Evolutionary conservation across 2,113 vertebrate species (phyloP).

Genomic region (Pygoscelis adeliae): DNA sequence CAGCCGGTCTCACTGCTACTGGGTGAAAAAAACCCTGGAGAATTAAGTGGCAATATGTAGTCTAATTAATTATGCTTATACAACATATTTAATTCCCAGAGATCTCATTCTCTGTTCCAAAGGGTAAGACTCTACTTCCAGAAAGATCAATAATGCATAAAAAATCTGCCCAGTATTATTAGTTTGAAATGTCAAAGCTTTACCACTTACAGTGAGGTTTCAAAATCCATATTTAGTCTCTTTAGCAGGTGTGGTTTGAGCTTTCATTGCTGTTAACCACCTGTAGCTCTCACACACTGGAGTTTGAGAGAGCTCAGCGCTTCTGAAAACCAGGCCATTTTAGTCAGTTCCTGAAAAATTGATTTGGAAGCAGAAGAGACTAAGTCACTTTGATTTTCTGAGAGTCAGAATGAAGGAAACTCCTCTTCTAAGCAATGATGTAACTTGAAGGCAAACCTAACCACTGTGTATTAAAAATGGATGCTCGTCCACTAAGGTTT

Average conservation of each 20-base stretch:
- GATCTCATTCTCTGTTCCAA: background rate
- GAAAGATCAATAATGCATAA: background rate
- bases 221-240: background rate
- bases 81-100: background rate
- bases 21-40: background rate
- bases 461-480: background rate
- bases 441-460: background rate
- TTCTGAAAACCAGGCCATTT: background rate
- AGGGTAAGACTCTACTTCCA: background rate
- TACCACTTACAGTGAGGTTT: background rate
- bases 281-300: background rate
- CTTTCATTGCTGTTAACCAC: background rate
- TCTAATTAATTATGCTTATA: background rate
- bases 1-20: background rate
- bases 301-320: background rate
- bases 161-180: background rate
- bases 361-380: background rate
- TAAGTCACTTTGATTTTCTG: background rate
- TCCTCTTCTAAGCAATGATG: background rate
- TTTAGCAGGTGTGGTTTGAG: background rate
- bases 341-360: background rate
- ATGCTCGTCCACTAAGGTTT: background rate
- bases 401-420: background rate
- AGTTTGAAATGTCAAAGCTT: constrained; percentile 1
- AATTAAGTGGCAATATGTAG: background rate